Evolutionary conservation across 53 echinoderm and acorn worm genomes (phyloP).

Genomic region (Patiria pectinifera): DNA sequence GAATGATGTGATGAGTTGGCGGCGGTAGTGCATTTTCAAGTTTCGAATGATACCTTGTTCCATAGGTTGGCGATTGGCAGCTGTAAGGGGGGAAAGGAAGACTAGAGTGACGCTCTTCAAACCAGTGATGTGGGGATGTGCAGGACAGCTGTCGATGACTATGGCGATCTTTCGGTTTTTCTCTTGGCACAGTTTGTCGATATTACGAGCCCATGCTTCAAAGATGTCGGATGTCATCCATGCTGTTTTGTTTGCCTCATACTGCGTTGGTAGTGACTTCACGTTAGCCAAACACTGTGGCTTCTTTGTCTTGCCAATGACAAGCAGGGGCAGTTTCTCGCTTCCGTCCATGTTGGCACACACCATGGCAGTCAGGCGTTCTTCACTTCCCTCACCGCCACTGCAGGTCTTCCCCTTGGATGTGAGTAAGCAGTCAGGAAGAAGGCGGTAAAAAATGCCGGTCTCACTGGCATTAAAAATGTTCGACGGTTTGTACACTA

Average conservation of each 20-base stretch:
- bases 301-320: slow-evolving; percentile 71
- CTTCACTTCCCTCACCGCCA: slow-evolving; percentile 52
- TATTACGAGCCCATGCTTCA: slow-evolving; percentile 34
- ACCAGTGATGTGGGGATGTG: slow-evolving; percentile 40
- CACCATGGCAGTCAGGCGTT: slow-evolving; percentile 60
- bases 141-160: slow-evolving; percentile 64
- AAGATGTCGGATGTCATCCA: slow-evolving; percentile 64
- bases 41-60: slow-evolving; percentile 42
- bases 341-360: slow-evolving; percentile 69
- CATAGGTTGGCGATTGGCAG: slow-evolving; percentile 42
- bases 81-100: slow-evolving; percentile 62
- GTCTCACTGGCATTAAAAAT: slow-evolving; percentile 67
- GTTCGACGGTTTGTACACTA: slow-evolving; percentile 6
- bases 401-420: slow-evolving; percentile 31
- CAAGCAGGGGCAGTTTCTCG: slow-evolving; percentile 64
- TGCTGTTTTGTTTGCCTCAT: slow-evolving; percentile 49
- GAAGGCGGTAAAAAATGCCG: slow-evolving; percentile 50
- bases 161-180: slow-evolving; percentile 51
- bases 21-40: slow-evolving; percentile 38
- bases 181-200: slow-evolving; percentile 43
- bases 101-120: slow-evolving; percentile 55
- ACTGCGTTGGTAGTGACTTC: slow-evolving; percentile 37
- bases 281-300: slow-evolving; percentile 54
- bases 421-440: slow-evolving; percentile 44
- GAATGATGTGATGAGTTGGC: not conserved